These are phyloP conservation scores for Semaprochilodus insignis DNA, from an alignment of 2,797 vertebrate species.

Conservation along the genomic window DNA sequence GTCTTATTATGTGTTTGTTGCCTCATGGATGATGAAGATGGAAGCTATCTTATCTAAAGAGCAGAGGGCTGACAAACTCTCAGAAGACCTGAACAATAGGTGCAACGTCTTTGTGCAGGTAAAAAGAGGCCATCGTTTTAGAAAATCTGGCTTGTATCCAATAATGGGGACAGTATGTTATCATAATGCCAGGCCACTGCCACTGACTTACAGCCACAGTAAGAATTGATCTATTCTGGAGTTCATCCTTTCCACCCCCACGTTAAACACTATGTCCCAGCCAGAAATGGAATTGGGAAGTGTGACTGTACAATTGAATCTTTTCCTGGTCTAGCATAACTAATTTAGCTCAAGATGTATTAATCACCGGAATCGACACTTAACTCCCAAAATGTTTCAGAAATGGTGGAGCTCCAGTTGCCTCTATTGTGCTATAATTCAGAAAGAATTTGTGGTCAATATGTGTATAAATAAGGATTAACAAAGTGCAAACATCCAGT, in stretches of 20 bases:
- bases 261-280: background rate
- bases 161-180: background rate
- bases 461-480: no score
- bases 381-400: background rate
- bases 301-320: no score
- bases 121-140: constrained; percentile 34
- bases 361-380: no score
- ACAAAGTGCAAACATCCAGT: no score
- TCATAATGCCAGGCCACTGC: background rate
- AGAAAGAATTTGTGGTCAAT: no score
- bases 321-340: background rate
- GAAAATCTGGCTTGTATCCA: background rate
- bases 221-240: no score
- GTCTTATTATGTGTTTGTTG: constrained; percentile 97
- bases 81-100: constrained; percentile 92
- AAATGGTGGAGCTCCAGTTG: background rate
- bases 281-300: no score
- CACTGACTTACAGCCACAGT: background rate
- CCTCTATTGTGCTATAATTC: no score
- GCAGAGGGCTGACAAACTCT: constrained; percentile 86
- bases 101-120: constrained; percentile 98
- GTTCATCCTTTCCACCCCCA: no score
- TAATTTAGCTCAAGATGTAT: background rate
- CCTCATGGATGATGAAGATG: constrained; percentile 99
- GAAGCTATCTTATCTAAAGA: constrained; percentile 94